phyloP scores from a whole-genome alignment of 2,113 vertebrate species.

The Neopipo cinnamomea region DNA sequence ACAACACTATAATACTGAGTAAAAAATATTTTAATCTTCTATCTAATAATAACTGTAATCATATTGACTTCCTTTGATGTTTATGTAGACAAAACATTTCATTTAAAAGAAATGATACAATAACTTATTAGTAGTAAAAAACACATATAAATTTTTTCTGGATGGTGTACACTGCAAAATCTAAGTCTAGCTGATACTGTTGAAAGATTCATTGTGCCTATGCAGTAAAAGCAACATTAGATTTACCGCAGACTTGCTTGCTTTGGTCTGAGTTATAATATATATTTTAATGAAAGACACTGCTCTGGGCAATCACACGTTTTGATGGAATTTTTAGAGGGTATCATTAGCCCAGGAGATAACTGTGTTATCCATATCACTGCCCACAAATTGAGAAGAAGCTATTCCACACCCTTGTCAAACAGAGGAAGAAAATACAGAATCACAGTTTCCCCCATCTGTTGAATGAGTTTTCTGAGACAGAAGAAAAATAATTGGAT shows the following conservation, averaged over 20 bases:
- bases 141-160: neutral
- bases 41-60: neutral
- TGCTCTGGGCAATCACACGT: slow-evolving; percentile 17
- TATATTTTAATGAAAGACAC: slow-evolving; percentile 22
- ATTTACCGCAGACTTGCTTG: neutral
- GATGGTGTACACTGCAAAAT: neutral
- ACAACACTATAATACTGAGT: neutral
- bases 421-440: neutral
- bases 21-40: neutral
- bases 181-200: neutral
- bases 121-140: neutral
- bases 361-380: neutral
- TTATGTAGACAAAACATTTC: neutral
- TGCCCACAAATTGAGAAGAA: neutral
- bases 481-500: slow-evolving; percentile 37
- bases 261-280: slow-evolving; percentile 6
- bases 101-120: neutral
- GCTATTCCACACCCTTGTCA: neutral
- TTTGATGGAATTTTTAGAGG: slow-evolving; percentile 36
- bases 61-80: neutral
- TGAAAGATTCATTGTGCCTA: neutral
- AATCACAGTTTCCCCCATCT: slow-evolving; percentile 4
- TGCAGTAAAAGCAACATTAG: neutral
- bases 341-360: slow-evolving; percentile 19
- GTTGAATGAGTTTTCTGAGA: slow-evolving; percentile 25